Percentiles rank a stretch among this genome's conserved stretches.
Evolutionary conservation across 2,797 vertebrate genomes (phyloP).

Genomic region (Carduelis carduelis): DNA sequence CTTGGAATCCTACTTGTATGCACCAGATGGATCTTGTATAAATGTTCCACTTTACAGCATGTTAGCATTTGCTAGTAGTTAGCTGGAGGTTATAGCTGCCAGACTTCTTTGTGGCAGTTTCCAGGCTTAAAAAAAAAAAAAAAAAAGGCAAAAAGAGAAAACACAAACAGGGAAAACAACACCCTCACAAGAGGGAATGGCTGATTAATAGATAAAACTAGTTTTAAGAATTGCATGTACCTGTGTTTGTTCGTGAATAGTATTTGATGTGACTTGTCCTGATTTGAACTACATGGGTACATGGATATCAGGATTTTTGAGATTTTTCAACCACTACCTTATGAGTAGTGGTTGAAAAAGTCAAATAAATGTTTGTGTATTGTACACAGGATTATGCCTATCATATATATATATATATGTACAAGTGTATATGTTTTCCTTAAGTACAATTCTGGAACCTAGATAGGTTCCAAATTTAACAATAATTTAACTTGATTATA

Average conservation of each 20-base stretch:
- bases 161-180: background rate
- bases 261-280: background rate
- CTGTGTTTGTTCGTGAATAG: background rate
- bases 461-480: background rate
- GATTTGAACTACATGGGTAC: background rate
- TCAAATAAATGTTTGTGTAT: background rate
- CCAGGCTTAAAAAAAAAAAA: constrained; percentile 23
- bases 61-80: constrained; percentile 77
- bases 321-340: background rate
- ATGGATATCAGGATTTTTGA: background rate
- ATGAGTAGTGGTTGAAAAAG: background rate
- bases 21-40: constrained; percentile 73
- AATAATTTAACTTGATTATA: background rate
- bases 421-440: background rate
- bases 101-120: constrained; percentile 71
- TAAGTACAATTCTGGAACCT: background rate
- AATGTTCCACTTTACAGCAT: constrained; percentile 73
- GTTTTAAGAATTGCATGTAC: constrained; percentile 7
- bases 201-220: background rate
- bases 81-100: constrained; percentile 72
- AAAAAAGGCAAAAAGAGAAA: background rate
- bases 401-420: background rate
- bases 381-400: background rate
- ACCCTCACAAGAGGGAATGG: background rate
- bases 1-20: constrained; percentile 67